Conservation (phyloP, 2,113 vertebrate species). For the Phylloscopus trochiloides region DNA sequence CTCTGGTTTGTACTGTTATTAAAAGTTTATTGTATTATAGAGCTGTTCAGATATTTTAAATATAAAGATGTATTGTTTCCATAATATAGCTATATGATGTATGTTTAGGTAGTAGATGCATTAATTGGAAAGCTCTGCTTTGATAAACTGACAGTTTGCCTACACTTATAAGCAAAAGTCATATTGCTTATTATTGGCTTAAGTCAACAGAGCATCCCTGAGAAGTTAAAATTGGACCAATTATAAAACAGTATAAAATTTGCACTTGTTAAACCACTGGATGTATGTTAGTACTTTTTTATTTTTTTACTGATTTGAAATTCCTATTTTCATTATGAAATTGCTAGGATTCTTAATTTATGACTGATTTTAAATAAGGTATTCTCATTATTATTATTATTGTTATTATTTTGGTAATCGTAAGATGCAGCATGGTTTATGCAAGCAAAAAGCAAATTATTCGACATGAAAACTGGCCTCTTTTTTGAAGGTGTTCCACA, state of each 20-base stretch:
- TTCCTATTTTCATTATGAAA: conserved; percentile 78
- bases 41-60: conserved; percentile 89
- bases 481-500: conserved; percentile 55
- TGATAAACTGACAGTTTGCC: conserved; percentile 86
- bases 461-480: conserved; percentile 56
- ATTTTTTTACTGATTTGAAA: conserved; percentile 66
- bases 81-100: conserved; percentile 81
- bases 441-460: conserved; percentile 73
- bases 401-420: conserved; percentile 75
- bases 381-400: conserved; percentile 59
- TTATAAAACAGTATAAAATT: conserved; percentile 78
- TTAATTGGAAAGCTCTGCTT: conserved; percentile 86
- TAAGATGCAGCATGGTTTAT: conserved; percentile 80
- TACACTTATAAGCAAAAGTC: conserved; percentile 79
- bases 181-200: conserved; percentile 73
- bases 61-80: conserved; percentile 87
- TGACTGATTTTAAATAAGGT: conserved; percentile 77
- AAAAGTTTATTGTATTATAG: conserved; percentile 93
- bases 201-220: conserved; percentile 72
- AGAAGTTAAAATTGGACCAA: conserved; percentile 81
- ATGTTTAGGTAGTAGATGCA: conserved; percentile 88
- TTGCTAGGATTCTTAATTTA: conserved; percentile 89
- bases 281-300: conserved; percentile 74
- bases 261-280: conserved; percentile 83
- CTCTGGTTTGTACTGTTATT: conserved; percentile 85